Conservation (phyloP, 2,797 vertebrate species). For the Phoebastria nigripes region DNA sequence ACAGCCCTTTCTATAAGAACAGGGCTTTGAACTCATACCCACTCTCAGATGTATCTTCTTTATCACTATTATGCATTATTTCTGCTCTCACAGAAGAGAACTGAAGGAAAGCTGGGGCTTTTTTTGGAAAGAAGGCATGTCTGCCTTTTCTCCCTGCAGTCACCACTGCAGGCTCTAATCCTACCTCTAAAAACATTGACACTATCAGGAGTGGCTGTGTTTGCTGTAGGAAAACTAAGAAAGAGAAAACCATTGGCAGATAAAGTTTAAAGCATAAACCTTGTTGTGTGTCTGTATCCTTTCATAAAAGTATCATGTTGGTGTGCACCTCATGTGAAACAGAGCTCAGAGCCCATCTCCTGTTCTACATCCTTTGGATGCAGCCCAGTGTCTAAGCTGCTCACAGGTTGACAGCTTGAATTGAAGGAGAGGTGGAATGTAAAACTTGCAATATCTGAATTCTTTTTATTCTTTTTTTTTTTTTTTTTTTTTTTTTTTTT, state of each 20-base stretch:
- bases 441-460: background rate
- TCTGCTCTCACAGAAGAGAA: background rate
- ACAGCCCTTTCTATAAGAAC: background rate
- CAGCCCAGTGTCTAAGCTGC: background rate
- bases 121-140: background rate
- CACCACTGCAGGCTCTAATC: background rate
- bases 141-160: background rate
- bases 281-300: background rate
- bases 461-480: fast-evolving
- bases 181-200: background rate
- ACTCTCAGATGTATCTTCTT: background rate
- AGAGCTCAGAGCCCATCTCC: background rate
- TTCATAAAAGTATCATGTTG: fast-evolving
- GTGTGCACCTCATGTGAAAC: background rate
- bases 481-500: background rate
- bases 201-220: background rate
- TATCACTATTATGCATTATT: background rate
- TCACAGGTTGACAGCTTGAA: background rate
- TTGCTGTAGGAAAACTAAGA: background rate
- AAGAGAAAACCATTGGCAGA: background rate
- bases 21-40: background rate
- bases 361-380: background rate
- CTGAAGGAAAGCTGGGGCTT: background rate
- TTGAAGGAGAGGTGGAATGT: background rate
- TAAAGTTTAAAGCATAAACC: background rate